A percentile compares a stretch with the other conserved stretches of the same genome.
Conservation (phyloP, 2,888 invertebrate genomes). For the Dryocosmus kuriphilus region DNA sequence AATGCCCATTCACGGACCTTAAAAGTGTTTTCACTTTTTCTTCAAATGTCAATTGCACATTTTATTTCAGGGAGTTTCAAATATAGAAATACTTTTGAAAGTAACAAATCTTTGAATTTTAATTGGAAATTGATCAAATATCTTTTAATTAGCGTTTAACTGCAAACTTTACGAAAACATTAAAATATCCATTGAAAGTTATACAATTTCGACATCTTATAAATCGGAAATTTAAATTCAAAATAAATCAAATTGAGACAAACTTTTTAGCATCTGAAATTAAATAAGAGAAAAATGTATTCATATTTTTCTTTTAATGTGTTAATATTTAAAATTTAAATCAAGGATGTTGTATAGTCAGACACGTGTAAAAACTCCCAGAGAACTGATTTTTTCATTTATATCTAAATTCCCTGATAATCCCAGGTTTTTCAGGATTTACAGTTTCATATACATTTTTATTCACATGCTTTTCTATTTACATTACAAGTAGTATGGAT, state of each 20-base stretch:
- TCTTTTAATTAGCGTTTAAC: too few species aligned
- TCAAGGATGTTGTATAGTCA: background rate
- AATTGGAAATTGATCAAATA: too few species aligned
- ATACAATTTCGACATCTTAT: too few species aligned
- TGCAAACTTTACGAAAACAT: too few species aligned
- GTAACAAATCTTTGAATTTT: too few species aligned
- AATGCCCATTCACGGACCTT: slow-evolving; percentile 1
- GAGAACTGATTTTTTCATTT: background rate
- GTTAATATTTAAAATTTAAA: background rate
- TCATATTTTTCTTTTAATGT: background rate
- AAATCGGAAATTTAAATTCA: too few species aligned
- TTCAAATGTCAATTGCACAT: background rate
- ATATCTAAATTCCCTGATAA: background rate
- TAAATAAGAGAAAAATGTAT: too few species aligned
- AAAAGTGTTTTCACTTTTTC: background rate
- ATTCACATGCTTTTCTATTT: background rate
- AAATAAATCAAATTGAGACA: too few species aligned
- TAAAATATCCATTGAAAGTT: too few species aligned
- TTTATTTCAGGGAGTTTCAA: background rate
- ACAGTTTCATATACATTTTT: background rate
- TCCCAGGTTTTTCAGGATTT: background rate
- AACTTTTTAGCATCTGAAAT: too few species aligned
- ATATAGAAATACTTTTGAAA: too few species aligned
- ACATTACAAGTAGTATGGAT: background rate
- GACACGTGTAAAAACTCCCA: background rate